Evolutionary conservation across 2,888 invertebrate genomes (phyloP), one percentile per base, ranked within the genome.

Genomic region (Andrena bicolor): DNA sequence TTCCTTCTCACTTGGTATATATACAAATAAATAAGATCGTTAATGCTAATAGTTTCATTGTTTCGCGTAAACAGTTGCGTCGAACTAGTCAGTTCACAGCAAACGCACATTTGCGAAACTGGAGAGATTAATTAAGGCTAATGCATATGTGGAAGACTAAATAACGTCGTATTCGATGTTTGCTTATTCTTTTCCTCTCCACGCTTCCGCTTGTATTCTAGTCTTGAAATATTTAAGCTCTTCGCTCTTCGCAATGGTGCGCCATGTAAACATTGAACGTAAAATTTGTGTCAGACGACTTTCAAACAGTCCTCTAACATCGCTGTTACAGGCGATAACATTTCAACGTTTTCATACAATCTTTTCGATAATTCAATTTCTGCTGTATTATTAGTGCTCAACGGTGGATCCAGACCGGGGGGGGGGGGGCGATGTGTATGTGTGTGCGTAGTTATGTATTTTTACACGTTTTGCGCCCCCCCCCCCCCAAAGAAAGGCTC

Each of bases 1-100:
- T 70, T 73, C 20, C 75, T 68, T 81, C 80, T 77, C 48, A 60
- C 56, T 78, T 35, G 30, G 63, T 69, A 49, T 30, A 72, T 26
- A 26, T 32, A 41, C 1, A 16, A 51, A 30, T 58, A 48, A 56
- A 58, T 41, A 69, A 35, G 23, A 20, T 56, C 23, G 26, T 53
- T 13, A 10, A 68, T 35, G 0, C 28, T 48, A 35, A 65, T 6
- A 41, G n/a, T 13, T 28, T 7, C 26, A 0, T 61, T 61, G 20
- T 32, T 4, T 35, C 10, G 10, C 8, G 3, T 53, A 6, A 10
- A 71, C 41, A 23, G 23, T 71, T 23, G 5, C 7, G 16, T 63
- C 41, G 8, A 23, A 35, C 23, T 16, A 20, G 13, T n/a, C 5
- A 16, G 28, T 30, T 16, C 7, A 63, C 28, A 16, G 13, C 10